Evolutionary conservation across 2,113 vertebrate species (phyloP).

Genomic region (Halichoeres trimaculatus): DNA sequence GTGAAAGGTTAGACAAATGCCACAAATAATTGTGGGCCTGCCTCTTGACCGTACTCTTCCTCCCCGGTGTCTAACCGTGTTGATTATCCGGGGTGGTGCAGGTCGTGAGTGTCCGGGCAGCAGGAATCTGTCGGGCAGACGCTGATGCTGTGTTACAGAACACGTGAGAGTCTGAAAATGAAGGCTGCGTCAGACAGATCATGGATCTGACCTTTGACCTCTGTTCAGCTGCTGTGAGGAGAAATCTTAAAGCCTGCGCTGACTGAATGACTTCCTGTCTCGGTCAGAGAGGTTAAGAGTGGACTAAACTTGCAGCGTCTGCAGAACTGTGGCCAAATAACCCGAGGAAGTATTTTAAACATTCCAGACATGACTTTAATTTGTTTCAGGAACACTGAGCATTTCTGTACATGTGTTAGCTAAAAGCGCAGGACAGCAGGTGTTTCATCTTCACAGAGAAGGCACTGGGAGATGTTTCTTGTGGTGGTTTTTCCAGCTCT

Average conservation of each 20-base stretch:
- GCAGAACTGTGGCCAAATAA: constrained; percentile 42
- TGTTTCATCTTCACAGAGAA: no score
- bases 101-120: constrained; percentile 41
- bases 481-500: no score
- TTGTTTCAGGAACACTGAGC: no score
- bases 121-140: constrained; percentile 14
- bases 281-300: constrained; percentile 6
- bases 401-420: no score
- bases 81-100: constrained; percentile 42
- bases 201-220: constrained; percentile 16
- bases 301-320: constrained; percentile 28
- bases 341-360: constrained; percentile 38
- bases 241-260: constrained; percentile 36
- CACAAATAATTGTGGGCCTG: constrained; percentile 62
- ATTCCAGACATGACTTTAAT: background rate
- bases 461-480: no score
- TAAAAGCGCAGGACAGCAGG: no score
- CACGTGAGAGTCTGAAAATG: constrained; percentile 24
- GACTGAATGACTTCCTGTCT: constrained; percentile 5
- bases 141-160: constrained; percentile 14
- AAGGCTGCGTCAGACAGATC: constrained; percentile 12
- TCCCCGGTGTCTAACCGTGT: constrained; percentile 10
- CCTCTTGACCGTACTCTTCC: constrained; percentile 34
- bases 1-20: constrained; percentile 76
- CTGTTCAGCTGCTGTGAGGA: constrained; percentile 24